These are phyloP conservation scores for Leucopsar rothschildi DNA, from an alignment of 2,113 vertebrate genomes.

Conservation along the genomic window DNA sequence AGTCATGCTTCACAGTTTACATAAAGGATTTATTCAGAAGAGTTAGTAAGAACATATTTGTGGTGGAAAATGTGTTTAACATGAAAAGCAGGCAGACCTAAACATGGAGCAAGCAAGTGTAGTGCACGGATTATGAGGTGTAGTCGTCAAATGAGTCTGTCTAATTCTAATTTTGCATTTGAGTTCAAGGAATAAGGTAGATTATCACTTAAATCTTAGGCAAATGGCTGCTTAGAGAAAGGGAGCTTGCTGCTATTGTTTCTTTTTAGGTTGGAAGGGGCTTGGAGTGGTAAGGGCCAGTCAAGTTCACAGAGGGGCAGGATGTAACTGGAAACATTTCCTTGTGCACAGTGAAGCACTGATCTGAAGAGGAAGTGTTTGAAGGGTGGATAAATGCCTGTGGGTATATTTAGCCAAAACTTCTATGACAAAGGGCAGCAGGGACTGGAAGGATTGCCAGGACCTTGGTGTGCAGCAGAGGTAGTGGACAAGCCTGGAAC, in stretches of 20 bases:
- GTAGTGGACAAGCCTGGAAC: neutral
- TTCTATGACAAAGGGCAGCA: neutral
- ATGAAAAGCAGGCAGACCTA: neutral
- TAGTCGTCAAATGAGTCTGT: neutral
- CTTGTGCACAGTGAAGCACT: neutral
- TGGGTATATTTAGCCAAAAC: conserved; percentile 34
- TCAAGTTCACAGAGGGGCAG: neutral
- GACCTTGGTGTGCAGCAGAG: neutral
- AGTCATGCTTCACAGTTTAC: neutral
- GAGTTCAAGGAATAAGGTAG: neutral
- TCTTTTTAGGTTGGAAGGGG: neutral
- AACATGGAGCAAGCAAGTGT: neutral
- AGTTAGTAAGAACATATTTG: neutral
- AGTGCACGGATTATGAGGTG: neutral
- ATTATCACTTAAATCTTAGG: neutral
- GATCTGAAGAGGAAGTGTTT: conserved; percentile 21
- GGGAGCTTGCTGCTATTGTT: neutral
- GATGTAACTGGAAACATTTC: conserved; percentile 25
- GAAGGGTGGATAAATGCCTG: conserved; percentile 38
- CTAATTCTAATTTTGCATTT: neutral
- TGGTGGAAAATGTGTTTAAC: neutral
- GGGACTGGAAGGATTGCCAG: neutral
- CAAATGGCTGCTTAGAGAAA: neutral
- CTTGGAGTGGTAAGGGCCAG: neutral
- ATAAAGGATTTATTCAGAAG: neutral